Evolutionary conservation across 1,140 invertebrate genomes (phyloP).

Genomic region (Trinorchestia longiramus): DNA sequence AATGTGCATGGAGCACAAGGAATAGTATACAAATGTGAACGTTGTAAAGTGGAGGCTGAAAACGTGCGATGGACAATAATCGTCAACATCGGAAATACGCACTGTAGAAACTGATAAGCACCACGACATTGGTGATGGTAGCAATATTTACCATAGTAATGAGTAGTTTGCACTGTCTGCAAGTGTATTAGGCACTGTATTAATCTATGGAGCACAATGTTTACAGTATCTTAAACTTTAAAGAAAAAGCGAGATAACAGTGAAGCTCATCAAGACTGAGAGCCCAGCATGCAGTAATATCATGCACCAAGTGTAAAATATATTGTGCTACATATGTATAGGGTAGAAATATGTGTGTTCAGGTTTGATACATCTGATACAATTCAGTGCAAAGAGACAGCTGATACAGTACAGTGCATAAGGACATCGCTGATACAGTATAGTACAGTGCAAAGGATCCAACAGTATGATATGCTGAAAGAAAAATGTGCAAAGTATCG

Average conservation of each 20-base stretch:
- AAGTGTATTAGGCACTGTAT: neutral
- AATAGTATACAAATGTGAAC: too few relatives aligned
- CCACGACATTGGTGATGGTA: too few relatives aligned
- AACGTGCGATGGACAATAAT: too few relatives aligned
- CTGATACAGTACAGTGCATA: neutral
- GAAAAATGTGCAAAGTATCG: neutral
- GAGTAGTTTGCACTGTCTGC: neutral
- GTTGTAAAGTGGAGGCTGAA: too few relatives aligned
- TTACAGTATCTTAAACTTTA: neutral
- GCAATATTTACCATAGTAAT: neutral
- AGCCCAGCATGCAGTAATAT: neutral
- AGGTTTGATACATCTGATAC: neutral
- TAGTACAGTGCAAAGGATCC: neutral
- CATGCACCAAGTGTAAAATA: neutral
- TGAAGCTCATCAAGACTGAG: neutral
- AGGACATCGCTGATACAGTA: neutral
- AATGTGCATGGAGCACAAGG: too few relatives aligned
- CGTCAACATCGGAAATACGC: too few relatives aligned
- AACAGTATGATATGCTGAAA: too few relatives aligned
- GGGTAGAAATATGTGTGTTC: neutral
- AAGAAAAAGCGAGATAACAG: neutral
- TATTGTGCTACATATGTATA: neutral
- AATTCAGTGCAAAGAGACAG: too few relatives aligned
- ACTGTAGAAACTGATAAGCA: too few relatives aligned
- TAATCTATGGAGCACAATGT: neutral